phyloP scores from a whole-genome alignment of 2,888 invertebrate genomes.

The Nasonia oneida region DNA sequence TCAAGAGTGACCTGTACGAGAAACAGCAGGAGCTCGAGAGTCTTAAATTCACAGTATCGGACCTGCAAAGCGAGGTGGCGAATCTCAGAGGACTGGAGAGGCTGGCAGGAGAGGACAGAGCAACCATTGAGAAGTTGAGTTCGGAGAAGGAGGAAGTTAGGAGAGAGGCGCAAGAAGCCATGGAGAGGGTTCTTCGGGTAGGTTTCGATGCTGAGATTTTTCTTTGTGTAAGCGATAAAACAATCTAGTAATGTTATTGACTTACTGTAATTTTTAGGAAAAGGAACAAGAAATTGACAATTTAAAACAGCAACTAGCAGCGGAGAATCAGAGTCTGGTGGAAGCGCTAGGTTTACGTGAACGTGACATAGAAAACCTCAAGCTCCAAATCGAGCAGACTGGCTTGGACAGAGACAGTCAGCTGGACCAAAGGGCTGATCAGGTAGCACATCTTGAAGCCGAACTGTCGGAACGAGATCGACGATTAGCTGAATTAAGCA shows the following conservation, averaged over 20 bases:
- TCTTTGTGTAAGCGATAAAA: background rate
- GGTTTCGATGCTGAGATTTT: background rate
- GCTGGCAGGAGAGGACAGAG: conserved; percentile 65
- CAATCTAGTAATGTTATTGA: background rate
- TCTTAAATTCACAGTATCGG: conserved; percentile 64
- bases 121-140: conserved; percentile 65
- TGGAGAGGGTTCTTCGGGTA: conserved; percentile 61
- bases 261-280: conserved; percentile 52
- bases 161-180: conserved; percentile 65
- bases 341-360: conserved; percentile 65
- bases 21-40: conserved; percentile 70
- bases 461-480: conserved; percentile 71
- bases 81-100: conserved; percentile 65
- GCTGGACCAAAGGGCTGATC: conserved; percentile 66
- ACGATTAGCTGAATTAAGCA: conserved; percentile 79
- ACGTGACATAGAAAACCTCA: conserved; percentile 69
- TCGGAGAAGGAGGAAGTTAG: conserved; percentile 69
- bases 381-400: conserved; percentile 64
- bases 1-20: conserved; percentile 67
- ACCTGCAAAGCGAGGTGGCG: conserved; percentile 66
- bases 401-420: conserved; percentile 61
- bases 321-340: conserved; percentile 66
- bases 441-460: conserved; percentile 63
- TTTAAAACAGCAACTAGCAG: conserved; percentile 60
- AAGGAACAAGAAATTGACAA: conserved; percentile 67